phyloP scores from a whole-genome alignment of 1,140 invertebrate genomes.

The Aphelenchoides besseyi region DNA sequence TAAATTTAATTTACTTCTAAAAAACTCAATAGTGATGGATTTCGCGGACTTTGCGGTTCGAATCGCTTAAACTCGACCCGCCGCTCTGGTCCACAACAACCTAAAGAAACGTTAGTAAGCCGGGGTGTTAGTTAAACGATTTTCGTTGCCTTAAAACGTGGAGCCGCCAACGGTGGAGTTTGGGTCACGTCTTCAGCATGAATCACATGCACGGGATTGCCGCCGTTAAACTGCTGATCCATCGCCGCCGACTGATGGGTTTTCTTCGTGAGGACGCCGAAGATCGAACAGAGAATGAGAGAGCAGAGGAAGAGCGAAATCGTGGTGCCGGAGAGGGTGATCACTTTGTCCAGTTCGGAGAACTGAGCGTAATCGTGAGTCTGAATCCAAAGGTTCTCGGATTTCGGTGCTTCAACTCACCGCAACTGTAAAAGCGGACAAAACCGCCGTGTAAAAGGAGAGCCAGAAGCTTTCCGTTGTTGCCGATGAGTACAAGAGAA shows the following conservation, averaged over 20 bases:
- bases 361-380: conserved; percentile 42
- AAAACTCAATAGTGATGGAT: conserved; percentile 16
- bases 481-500: conserved; percentile 29
- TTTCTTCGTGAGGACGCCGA: conserved; percentile 27
- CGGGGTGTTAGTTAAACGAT: not conserved
- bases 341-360: conserved; percentile 32
- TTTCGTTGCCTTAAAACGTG: conserved; percentile 29
- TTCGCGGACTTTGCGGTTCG: conserved; percentile 8
- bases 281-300: conserved; percentile 27
- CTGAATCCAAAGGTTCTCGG: conserved; percentile 18
- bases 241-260: not conserved
- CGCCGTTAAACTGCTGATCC: conserved; percentile 4
- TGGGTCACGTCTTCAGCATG: conserved; percentile 7
- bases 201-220: conserved; percentile 1
- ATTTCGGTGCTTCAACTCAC: not conserved
- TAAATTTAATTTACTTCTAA: not conserved
- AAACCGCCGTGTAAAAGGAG: conserved; percentile 42
- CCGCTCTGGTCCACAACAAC: conserved; percentile 18
- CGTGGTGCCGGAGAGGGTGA: conserved; percentile 28
- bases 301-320: conserved; percentile 29
- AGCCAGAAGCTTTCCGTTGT: conserved; percentile 43
- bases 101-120: not conserved
- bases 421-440: conserved; percentile 43
- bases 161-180: conserved; percentile 23
- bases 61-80: not conserved